Percentiles rank a stretch among this genome's conserved stretches.
These are phyloP conservation scores for Gymnosoma rotundatum DNA, from an alignment of 2,888 invertebrate genomes.

Conservation along the genomic window DNA sequence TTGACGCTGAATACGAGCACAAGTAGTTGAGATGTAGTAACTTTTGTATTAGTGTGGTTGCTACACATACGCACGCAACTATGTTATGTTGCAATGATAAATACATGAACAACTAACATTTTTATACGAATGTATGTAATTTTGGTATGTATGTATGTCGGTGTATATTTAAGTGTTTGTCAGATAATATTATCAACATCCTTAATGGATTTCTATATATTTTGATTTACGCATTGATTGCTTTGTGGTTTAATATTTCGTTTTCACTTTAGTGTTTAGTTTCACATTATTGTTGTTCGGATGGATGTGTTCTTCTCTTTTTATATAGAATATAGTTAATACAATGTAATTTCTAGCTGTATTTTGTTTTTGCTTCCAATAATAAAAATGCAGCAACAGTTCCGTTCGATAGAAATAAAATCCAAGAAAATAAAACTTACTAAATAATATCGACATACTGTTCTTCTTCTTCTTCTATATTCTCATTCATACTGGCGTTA, in stretches of 20 bases:
- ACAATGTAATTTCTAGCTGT: slow-evolving; percentile 23
- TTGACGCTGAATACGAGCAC: slow-evolving; percentile 10
- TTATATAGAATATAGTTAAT: slow-evolving; percentile 7
- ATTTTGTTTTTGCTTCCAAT: slow-evolving; percentile 52
- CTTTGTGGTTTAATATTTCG: slow-evolving; percentile 77
- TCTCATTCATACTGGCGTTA: slow-evolving; percentile 29
- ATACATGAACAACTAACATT: background rate
- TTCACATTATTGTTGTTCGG: slow-evolving; percentile 28
- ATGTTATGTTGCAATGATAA: slow-evolving; percentile 18
- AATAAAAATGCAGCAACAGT: slow-evolving; percentile 69
- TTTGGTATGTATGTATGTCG: slow-evolving; percentile 1
- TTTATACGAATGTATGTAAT: background rate
- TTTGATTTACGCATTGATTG: slow-evolving; percentile 77
- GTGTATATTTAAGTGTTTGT: slow-evolving; percentile 37
- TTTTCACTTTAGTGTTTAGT: slow-evolving; percentile 73
- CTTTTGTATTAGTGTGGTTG: slow-evolving; percentile 25
- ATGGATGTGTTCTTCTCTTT: background rate
- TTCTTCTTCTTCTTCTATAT: background rate
- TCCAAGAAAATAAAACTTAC: slow-evolving; percentile 1
- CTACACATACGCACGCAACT: background rate
- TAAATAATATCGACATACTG: slow-evolving; percentile 44
- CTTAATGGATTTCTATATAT: slow-evolving; percentile 77
- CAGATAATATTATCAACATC: slow-evolving; percentile 75
- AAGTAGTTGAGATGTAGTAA: slow-evolving; percentile 29
- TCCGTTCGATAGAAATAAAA: slow-evolving; percentile 26